Base-by-base conservation (phyloP, 1,140 invertebrate genomes). In the Teleogryllus occipitalis region DNA sequence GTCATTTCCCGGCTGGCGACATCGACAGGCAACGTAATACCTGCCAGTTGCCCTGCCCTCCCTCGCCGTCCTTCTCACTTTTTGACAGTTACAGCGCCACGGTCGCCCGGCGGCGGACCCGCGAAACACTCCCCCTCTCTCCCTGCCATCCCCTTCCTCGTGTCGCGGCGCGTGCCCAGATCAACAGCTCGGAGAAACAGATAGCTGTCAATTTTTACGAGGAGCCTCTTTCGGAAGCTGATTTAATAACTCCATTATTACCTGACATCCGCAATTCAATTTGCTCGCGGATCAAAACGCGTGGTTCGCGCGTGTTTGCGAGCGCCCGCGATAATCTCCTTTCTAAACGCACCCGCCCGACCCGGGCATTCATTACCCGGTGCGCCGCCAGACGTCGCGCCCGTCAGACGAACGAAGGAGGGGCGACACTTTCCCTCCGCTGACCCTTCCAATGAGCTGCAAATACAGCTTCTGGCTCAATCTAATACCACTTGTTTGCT, bases 231-330 rank as follows among this genome's bases (percentile, higher is more conserved):
- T 7, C 18, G 2, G 54, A 18, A 18, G 54, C 18, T 65, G 54
- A 65, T 65, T 65, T 65, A 65, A 65, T 65, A 65, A 65, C 54
- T 65, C 54, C 54, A 65, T 65, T 65, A 65, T 65, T 65, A 65
- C 54, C 54, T 65, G 54, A 65, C 54, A 18, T 7, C 18, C 54
- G 54, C 54, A 18, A 65, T 65, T 65, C 54, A 65, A 65, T 65
- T 65, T 65, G 54, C 18, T 0, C 18, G 18, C 18, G 54, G 54
- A 65, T 65, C 54, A 18, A 18, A 65, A 2, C 54, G 54, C 54
- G 54, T 65, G 54, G 10, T 7, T 7, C 54, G 10, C 18, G 54
- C 54, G 54, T 65, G 54, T 14, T 65, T 18, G 54, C 54, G n/a
- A 65, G 10, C 10, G 2, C 54, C 27, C 27, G 18, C 54, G 54